Percentiles rank a stretch among this genome's conserved stretches.
Conservation (phyloP, 2,797 vertebrate genomes). For the Melanotaenia nigrans region DNA sequence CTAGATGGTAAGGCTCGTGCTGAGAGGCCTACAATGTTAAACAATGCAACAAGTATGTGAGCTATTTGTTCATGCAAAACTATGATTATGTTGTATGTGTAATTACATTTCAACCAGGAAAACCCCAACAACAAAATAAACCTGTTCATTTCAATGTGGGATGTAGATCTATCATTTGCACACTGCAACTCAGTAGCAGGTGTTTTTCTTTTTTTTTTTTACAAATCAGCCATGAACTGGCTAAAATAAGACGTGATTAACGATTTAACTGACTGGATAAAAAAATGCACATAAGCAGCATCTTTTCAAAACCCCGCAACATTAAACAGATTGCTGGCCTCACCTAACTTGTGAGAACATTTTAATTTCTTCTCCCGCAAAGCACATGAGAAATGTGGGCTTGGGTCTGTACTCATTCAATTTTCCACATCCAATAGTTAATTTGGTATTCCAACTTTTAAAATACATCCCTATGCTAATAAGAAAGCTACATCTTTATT, state of each 20-base stretch:
- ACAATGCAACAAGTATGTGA: background rate
- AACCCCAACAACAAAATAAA: background rate
- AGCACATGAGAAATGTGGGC: slow-evolving; percentile 9
- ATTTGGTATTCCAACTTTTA: background rate
- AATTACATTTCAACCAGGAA: background rate
- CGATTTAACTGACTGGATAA: too few relatives aligned
- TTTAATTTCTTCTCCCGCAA: slow-evolving; percentile 8
- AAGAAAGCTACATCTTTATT: too few relatives aligned
- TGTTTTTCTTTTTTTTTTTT: slow-evolving; percentile 13
- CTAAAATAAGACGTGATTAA: slow-evolving; percentile 1
- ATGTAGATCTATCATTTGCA: slow-evolving; percentile 25
- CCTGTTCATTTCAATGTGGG: slow-evolving; percentile 12
- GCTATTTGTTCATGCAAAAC: background rate
- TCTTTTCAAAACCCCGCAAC: slow-evolving; percentile 23
- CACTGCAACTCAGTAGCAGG: slow-evolving; percentile 25
- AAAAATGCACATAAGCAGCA: slow-evolving; percentile 31
- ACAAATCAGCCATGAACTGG: slow-evolving; percentile 33
- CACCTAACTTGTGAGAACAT: too few relatives aligned
- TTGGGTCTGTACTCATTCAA: background rate
- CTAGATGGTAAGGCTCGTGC: background rate
- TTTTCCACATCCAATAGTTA: background rate
- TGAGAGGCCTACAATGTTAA: too few relatives aligned
- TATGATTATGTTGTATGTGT: too few relatives aligned
- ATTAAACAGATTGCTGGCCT: background rate
- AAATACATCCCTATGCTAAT: too few relatives aligned